A percentile compares a stretch with the other conserved stretches of the same genome.
phyloP scores from a whole-genome alignment of 2,797 vertebrate genomes.

The Brachymystax lenok region DNA sequence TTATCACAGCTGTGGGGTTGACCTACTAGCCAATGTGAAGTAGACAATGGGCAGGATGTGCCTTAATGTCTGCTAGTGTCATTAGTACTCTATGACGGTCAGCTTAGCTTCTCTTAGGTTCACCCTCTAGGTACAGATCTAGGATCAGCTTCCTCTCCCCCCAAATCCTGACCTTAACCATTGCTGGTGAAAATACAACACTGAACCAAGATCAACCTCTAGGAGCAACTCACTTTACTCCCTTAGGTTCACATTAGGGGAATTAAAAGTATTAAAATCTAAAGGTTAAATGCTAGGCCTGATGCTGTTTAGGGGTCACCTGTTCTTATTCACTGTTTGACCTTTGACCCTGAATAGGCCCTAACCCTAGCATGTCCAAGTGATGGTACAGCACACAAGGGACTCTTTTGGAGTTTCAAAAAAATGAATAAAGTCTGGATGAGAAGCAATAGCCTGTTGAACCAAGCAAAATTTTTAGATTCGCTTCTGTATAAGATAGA shows the following conservation, averaged over 20 bases:
- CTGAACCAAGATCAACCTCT: neutral
- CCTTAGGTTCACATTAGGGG: neutral
- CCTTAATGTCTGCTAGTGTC: too few species aligned
- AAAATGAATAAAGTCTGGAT: neutral
- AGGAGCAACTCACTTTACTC: neutral
- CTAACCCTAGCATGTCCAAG: neutral
- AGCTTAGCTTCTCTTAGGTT: neutral
- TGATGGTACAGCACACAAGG: neutral
- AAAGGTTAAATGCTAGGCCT: neutral
- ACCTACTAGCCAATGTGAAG: constrained; percentile 42
- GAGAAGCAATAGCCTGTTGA: neutral
- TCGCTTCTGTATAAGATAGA: neutral
- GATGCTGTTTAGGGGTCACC: neutral
- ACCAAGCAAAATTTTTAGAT: neutral
- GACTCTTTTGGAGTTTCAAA: too few species aligned
- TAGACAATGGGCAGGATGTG: constrained; percentile 42
- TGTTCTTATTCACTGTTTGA: neutral
- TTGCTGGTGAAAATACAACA: neutral
- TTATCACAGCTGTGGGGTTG: constrained; percentile 34
- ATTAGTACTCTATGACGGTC: too few species aligned
- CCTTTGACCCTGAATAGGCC: neutral
- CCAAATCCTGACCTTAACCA: neutral
- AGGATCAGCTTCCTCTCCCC: neutral
- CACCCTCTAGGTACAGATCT: neutral
- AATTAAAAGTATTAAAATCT: neutral